Conservation (phyloP, 1,140 invertebrate species). For the Trinorchestia longiramus region DNA sequence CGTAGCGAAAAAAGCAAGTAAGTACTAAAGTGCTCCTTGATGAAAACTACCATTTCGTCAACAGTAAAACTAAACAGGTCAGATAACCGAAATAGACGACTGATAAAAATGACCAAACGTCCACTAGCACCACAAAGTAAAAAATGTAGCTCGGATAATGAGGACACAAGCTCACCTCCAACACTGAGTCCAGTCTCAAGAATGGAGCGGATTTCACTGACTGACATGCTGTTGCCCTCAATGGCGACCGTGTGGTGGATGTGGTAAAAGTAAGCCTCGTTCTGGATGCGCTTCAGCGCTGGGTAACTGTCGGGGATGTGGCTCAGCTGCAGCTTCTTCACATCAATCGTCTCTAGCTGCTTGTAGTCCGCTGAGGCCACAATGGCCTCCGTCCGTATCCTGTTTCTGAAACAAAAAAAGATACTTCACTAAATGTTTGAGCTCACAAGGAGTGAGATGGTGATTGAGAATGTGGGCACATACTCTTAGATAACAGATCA, state of each 20-base stretch:
- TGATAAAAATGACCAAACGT: neutral
- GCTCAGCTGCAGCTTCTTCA: conserved; percentile 85
- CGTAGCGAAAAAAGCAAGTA: too few relatives aligned
- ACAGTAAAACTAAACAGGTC: neutral
- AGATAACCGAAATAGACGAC: neutral
- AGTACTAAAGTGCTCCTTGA: too few relatives aligned
- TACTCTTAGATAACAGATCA: too few relatives aligned
- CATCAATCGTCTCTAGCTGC: conserved; percentile 84
- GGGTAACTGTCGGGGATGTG: conserved; percentile 84
- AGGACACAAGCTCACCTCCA: conserved; percentile 74
- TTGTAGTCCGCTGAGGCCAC: conserved; percentile 91
- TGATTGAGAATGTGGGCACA: too few relatives aligned
- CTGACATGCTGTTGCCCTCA: conserved; percentile 96
- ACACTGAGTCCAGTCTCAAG: conserved; percentile 94
- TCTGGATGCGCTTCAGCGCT: conserved; percentile 87
- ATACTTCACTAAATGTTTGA: too few relatives aligned
- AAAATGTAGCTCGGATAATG: neutral
- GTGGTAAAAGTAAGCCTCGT: conserved; percentile 92
- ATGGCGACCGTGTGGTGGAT: conserved; percentile 98
- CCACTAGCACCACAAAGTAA: neutral
- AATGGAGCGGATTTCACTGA: conserved; percentile 92
- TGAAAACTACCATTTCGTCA: too few relatives aligned
- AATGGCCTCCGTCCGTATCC: conserved; percentile 84
- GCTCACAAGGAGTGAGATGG: too few relatives aligned
- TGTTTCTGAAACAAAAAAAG: conserved; percentile 73